phyloP scores from a whole-genome alignment of 2,888 invertebrate species.

The Dromius quadrimaculatus region DNA sequence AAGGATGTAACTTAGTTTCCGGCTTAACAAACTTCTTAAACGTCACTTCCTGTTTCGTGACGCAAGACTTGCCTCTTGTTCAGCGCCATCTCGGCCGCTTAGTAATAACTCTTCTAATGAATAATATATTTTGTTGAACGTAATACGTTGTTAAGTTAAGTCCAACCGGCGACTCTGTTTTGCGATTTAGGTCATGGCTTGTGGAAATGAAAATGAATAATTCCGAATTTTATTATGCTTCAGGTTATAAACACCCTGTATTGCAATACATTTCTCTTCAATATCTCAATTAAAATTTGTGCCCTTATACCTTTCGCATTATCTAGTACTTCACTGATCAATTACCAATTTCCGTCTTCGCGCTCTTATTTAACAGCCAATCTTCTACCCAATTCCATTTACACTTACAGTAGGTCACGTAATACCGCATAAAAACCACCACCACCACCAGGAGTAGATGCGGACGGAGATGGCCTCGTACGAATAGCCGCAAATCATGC shows the following conservation, averaged over 20 bases:
- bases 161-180: no score
- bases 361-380: no score
- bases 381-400: not conserved
- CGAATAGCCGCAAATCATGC: constrained; percentile 63
- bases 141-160: constrained; percentile 41
- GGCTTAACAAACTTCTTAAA: constrained; percentile 57
- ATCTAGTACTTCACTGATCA: no score
- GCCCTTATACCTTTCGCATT: no score
- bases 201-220: no score
- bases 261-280: no score
- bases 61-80: constrained; percentile 33
- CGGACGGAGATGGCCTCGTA: constrained; percentile 55
- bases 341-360: no score
- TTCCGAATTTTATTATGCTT: no score
- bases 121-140: constrained; percentile 44
- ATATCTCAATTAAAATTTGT: no score
- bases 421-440: constrained; percentile 4
- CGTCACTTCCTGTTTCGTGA: constrained; percentile 57
- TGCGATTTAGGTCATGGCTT: no score
- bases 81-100: constrained; percentile 17
- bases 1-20: constrained; percentile 58
- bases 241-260: no score
- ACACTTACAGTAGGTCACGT: not conserved
- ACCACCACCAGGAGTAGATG: not conserved
- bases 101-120: constrained; percentile 50